phyloP scores from a whole-genome alignment of 2,113 vertebrate species.

The Phoxinus phoxinus region DNA sequence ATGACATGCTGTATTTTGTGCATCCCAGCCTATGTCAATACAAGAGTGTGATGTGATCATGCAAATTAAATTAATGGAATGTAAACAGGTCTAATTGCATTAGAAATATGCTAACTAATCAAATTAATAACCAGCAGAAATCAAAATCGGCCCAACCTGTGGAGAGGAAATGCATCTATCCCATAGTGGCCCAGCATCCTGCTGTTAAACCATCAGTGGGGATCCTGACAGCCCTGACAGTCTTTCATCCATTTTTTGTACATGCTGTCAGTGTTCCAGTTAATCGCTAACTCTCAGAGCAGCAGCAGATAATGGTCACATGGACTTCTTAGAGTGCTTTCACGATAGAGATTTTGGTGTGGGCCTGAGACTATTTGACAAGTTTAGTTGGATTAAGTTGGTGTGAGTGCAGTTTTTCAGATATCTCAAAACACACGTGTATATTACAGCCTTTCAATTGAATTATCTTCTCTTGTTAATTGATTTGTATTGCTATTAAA shows the following conservation, averaged over 20 bases:
- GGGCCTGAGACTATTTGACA: neutral
- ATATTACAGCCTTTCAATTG: neutral
- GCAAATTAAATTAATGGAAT: constrained; percentile 9
- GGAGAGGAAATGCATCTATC: constrained; percentile 36
- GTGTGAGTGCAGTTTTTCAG: neutral
- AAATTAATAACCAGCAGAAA: constrained; percentile 32
- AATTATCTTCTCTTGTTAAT: neutral
- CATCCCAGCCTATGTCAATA: neutral
- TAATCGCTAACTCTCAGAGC: constrained; percentile 38
- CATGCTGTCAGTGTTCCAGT: constrained; percentile 36
- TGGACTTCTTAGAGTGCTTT: neutral
- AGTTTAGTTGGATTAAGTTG: neutral
- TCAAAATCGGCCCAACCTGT: neutral
- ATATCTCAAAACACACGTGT: neutral
- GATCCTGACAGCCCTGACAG: constrained; percentile 34
- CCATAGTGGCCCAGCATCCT: constrained; percentile 38
- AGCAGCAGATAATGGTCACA: constrained; percentile 10
- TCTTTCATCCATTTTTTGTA: constrained; percentile 40
- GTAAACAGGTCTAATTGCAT: constrained; percentile 19
- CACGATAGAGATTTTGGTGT: neutral
- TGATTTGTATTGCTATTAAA: neutral
- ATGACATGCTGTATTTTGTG: neutral
- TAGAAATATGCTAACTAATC: constrained; percentile 23
- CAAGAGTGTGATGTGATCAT: neutral
- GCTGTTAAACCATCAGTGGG: constrained; percentile 41